Base-by-base conservation (phyloP, 2,797 vertebrate species). In the Coranthus polyacanthus region DNA sequence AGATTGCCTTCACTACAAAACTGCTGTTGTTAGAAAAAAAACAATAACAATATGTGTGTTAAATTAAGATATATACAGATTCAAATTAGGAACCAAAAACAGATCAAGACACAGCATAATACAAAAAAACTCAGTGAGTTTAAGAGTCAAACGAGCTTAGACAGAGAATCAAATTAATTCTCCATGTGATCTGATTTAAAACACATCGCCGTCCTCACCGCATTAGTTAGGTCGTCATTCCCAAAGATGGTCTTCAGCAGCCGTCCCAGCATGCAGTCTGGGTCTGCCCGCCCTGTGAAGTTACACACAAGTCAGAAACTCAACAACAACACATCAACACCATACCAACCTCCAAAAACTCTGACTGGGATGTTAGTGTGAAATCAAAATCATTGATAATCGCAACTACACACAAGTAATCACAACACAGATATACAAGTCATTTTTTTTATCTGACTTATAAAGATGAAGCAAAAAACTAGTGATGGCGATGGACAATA, bases 151-250 rank as follows among this genome's bases (percentile, higher is more conserved):
- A 41, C 38, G 7, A 4, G 15, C 13, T 41, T 41, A 41, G 38
- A 13, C 0, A 39, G 10, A 20, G 17, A 36, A 20, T 18, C 0
- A 44, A 47, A 45, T 43, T 2, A 20, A 22, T 46, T 46, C 12
- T 46, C 15, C 17, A 29, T 26, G 13, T 39, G 2, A 38, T 21
- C 9, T 38, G n/a, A 16, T 26, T 16, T n/a, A 61, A 34, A 42
- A 29, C 16, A 16, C 17, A 46, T 20, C 12, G 0, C 26, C 0
- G 16, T 9, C 1, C 81, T 91, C 93, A 99, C 97, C 75, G 96
- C 95, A 6, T 98, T 98, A 77, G 97, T 98, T 87, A 99, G 98
- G 85, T 98, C 96, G 45, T 97, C 96, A 1, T 97, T 98, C 92
- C 95, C 95, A 82, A 98, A 97, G 42, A 99, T 91, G 81, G 96